These are phyloP conservation scores for Chondrosia reniformis DNA, from an alignment of 37 sponge, comb jelly and placozoan genomes.

Conservation along the genomic window DNA sequence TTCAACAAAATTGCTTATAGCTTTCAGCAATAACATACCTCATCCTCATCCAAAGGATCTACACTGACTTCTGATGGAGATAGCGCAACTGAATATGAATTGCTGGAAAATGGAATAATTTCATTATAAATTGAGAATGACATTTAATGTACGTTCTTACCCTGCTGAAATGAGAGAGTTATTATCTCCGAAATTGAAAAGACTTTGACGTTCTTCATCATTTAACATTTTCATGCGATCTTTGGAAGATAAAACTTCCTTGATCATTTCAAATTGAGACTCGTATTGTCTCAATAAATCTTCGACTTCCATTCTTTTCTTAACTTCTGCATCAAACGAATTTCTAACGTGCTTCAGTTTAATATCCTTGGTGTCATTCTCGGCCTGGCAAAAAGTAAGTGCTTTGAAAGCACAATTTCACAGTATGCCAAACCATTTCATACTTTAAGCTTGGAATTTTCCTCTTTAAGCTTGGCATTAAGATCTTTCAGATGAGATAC, in stretches of 20 bases:
- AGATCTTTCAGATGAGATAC: too few species aligned
- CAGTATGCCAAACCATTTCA: too few species aligned
- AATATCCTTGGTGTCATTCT: slow-evolving; percentile 55
- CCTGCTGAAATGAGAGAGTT: too few species aligned
- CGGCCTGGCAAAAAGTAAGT: too few species aligned
- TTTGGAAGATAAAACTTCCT: slow-evolving; percentile 51
- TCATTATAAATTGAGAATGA: too few species aligned
- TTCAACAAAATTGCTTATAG: too few species aligned
- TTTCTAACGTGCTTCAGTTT: slow-evolving; percentile 56
- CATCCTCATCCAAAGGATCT: slow-evolving; percentile 43
- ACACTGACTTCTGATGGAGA: slow-evolving; percentile 51
- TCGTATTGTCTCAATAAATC: slow-evolving; percentile 39
- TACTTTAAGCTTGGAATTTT: too few species aligned
- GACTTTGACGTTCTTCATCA: slow-evolving; percentile 58
- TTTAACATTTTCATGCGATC: slow-evolving; percentile 64
- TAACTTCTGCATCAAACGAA: slow-evolving; percentile 29
- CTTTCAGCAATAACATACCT: slow-evolving; percentile 33
- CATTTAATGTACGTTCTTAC: too few species aligned
- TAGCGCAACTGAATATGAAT: too few species aligned
- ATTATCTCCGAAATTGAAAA: slow-evolving; percentile 21
- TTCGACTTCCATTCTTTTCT: slow-evolving; percentile 44
- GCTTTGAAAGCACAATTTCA: too few species aligned
- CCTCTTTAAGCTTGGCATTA: neutral
- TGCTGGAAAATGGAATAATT: too few species aligned
- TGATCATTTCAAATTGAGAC: slow-evolving; percentile 77